Evolutionary conservation across 1,140 invertebrate species (phyloP), one percentile per base, ranked within the genome.

Genomic region (Drosophila sproati): DNA sequence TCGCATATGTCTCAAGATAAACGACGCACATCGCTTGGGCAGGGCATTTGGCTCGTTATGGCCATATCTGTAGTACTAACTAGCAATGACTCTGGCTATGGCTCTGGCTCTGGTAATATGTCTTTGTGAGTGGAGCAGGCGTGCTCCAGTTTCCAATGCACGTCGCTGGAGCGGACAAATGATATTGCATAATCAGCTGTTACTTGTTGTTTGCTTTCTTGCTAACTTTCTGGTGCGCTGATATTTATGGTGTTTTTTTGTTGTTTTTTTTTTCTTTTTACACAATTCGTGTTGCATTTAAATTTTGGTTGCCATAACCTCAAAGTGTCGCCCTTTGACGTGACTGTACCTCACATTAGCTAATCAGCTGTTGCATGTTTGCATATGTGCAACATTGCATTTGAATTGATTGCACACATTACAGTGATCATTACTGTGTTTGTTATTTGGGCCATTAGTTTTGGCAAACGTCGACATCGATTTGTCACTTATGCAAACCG

Each of bases 121-220:
- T 66, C 66, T 82, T 51, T 52, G 55, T 34, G 43, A 47, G 52
- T 78, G 39, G 77, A 10, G 62, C 70, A 50, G 59, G 68, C 70
- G 48, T 74, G 80, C 80, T 88, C 85, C 80, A 88, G 80, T 88
- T 89, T 89, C 54, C 85, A 78, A 43, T 80, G 80, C 80, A 88
- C 83, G 83, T 88, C 80, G 85, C 61, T 66, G 62, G 68, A 74
- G 71, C 75, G 71, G 77, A 83, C 80, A 89, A 75, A 88, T 73
- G 63, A 78, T 88, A 77, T 89, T 88, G 73, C 85, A 85, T 80
- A 89, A 88, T 89, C 80, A 56, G 64, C 69, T 78, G 77, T 89
- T 89, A 88, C 70, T 88, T 69, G 83, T 79, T 72, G 62, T 70
- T 12, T 73, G 52, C 62, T 80, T 74, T 77, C 54, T 70, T 70